phyloP scores from a whole-genome alignment of 2,888 invertebrate species.

The Cataglyphis altisquamis region DNA sequence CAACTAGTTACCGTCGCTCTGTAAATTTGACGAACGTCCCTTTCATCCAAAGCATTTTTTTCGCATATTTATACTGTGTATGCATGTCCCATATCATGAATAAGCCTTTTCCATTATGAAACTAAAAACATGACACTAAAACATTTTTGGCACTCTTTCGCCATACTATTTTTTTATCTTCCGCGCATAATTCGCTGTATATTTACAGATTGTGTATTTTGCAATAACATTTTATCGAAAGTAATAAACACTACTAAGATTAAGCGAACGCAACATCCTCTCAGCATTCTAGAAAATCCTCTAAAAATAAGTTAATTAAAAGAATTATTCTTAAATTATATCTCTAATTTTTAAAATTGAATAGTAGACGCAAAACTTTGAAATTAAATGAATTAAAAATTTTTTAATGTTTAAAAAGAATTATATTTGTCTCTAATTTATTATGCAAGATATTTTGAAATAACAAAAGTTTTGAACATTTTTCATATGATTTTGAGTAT shows the following conservation, averaged over 20 bases:
- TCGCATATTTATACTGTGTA: conserved; percentile 21
- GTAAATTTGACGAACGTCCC: conserved; percentile 14
- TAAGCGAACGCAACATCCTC: conserved; percentile 2
- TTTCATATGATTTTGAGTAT: background rate
- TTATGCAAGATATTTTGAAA: background rate
- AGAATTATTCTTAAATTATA: background rate
- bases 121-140: conserved; percentile 17
- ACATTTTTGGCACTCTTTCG: conserved; percentile 27
- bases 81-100: conserved; percentile 21
- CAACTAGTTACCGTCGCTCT: conserved; percentile 46
- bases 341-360: conserved; percentile 19
- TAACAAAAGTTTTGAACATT: background rate
- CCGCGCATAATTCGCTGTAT: conserved; percentile 4
- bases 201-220: conserved; percentile 39
- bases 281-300: conserved; percentile 21
- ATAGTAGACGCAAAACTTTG: background rate
- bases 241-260: conserved; percentile 23
- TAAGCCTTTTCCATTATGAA: conserved; percentile 30
- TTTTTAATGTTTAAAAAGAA: background rate
- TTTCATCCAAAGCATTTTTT: conserved; percentile 23
- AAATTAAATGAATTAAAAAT: conserved; percentile 6
- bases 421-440: background rate
- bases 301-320: conserved; percentile 27
- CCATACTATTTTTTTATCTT: conserved; percentile 36
- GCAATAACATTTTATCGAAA: conserved; percentile 40